Evolutionary conservation across 2,888 invertebrate genomes (phyloP).

Genomic region (Drosophila acutilabella): DNA sequence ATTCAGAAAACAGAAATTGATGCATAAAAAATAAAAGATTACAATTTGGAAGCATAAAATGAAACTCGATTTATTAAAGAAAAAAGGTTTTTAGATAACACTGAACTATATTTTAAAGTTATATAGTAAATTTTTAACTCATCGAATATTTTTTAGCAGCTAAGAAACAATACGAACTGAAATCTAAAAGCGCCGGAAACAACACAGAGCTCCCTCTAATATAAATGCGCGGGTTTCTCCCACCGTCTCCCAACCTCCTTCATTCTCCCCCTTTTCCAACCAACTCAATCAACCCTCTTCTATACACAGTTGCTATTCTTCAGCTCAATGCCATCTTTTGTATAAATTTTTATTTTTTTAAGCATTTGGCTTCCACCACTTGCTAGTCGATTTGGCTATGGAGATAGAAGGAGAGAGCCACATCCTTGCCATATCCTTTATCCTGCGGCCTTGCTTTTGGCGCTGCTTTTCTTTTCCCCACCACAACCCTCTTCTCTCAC

Average conservation of each 20-base stretch:
- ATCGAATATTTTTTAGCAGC: conserved; percentile 1
- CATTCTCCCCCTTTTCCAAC: not conserved
- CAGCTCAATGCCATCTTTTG: conserved; percentile 63
- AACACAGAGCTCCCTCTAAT: conserved; percentile 32
- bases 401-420: not conserved
- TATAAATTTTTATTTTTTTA: conserved; percentile 48
- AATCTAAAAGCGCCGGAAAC: conserved; percentile 5
- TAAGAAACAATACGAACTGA: conserved; percentile 8
- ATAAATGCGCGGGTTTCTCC: conserved; percentile 19
- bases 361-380: conserved; percentile 34
- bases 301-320: not conserved
- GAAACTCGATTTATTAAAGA: not conserved
- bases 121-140: no score
- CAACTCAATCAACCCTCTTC: not conserved
- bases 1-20: not conserved
- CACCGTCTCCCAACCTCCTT: not conserved
- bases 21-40: not conserved
- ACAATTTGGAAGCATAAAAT: not conserved
- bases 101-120: not conserved
- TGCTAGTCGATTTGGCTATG: conserved; percentile 31
- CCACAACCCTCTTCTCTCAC: not conserved
- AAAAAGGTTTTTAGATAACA: not conserved
- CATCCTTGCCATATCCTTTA: conserved; percentile 49
- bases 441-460: conserved; percentile 42
- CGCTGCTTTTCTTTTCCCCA: no score